Conservation (phyloP, 2,888 invertebrate species). For the Cataglyphis albicans region DNA sequence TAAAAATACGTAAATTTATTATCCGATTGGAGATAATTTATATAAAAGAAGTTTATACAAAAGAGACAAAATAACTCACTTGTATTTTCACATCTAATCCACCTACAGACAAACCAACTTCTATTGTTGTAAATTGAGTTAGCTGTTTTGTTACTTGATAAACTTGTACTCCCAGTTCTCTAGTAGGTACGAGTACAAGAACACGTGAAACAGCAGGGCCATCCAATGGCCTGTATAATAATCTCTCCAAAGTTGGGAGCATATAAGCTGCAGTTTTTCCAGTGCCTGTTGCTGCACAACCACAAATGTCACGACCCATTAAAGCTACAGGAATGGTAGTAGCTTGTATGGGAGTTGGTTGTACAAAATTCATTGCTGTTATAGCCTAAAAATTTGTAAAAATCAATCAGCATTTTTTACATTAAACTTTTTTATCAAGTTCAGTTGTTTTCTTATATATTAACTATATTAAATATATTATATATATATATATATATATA, state of each 20-base stretch:
- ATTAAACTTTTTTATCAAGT: slow-evolving; percentile 11
- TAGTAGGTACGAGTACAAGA: slow-evolving; percentile 97
- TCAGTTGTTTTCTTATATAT: neutral
- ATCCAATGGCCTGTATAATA: slow-evolving; percentile 94
- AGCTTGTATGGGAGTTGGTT: slow-evolving; percentile 98
- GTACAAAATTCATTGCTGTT: slow-evolving; percentile 94
- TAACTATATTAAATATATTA: neutral
- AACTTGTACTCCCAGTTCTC: slow-evolving; percentile 99
- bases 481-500: neutral
- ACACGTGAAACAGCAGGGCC: slow-evolving; percentile 92
- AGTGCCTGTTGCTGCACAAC: slow-evolving; percentile 99
- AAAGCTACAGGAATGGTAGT: slow-evolving; percentile 98
- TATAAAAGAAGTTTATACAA: neutral
- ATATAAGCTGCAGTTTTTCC: slow-evolving; percentile 99
- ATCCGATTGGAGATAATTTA: neutral
- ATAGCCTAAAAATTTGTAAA: slow-evolving; percentile 89
- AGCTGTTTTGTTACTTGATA: slow-evolving; percentile 97
- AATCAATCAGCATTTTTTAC: slow-evolving; percentile 11
- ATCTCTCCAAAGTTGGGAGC: slow-evolving; percentile 97
- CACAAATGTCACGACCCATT: slow-evolving; percentile 97
- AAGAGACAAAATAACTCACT: slow-evolving; percentile 79
- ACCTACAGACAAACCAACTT: slow-evolving; percentile 94
- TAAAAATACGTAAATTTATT: slow-evolving; percentile 2
- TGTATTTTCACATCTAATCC: slow-evolving; percentile 93
- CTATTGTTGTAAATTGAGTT: slow-evolving; percentile 94